Base-by-base conservation (phyloP, 2,888 invertebrate genomes). In the Heliconius sara region DNA sequence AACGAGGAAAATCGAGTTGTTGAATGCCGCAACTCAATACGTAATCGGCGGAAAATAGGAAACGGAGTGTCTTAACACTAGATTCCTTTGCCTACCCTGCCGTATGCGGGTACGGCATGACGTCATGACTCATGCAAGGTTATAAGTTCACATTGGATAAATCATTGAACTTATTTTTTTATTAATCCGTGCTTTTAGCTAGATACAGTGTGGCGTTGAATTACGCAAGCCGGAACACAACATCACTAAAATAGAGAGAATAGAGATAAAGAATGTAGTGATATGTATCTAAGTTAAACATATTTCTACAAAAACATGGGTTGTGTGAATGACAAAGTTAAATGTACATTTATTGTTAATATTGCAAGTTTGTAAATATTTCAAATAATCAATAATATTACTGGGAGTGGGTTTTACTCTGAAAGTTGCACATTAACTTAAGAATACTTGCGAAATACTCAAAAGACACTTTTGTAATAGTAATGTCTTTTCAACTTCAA, bases 391-490 rank as follows among this genome's bases (percentile, higher is more conserved):
- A 72, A 39, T 39, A 66, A 65, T 22, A 22, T 22, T 12, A 63
- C 13, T 73, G 16, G 22, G 22, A 71, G 34, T 52, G 39, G 52
- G 52, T 66, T 67, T 25, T 66, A 66, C 78, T 72, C 16, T 67
- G 25, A 78, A 73, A 34, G 27, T 67, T 39, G 30, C 66, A 71
- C 47, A 57, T 73, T 39, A 25, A 47, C 65, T 78, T 27, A 43
- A 73, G 67, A 52, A 66, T 65, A 73, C 73, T 78, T 63, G 52
- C 6, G 52, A 57, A 73, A 52, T 52, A 78, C 78, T 75, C 63
- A 66, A 47, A 66, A 75, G 75, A 75, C 75, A 75, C 75, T 47
- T 75, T 75, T 75, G 63, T 75, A 75, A 65, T 47, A 43, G 6
- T 65, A 39, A 65, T 65, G 47, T 66, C 65, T 43, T 65, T 43